Evolutionary conservation across 2,113 vertebrate species (phyloP).

Genomic region (Tricholaema leucomelas): DNA sequence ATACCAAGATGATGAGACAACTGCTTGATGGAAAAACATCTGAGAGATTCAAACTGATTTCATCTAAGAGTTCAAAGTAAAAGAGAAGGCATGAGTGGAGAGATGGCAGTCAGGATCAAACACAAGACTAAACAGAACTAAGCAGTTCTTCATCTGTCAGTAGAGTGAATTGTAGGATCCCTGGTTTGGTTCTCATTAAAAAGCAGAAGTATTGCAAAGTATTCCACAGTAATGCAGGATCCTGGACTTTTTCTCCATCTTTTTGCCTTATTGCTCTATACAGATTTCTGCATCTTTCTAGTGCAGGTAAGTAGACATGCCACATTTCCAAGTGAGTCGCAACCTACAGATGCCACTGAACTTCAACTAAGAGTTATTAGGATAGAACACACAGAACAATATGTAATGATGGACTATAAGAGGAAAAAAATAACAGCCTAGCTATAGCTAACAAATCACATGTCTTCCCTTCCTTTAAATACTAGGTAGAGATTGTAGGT

Average conservation of each 20-base stretch:
- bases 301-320: not conserved
- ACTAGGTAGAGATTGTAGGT: not conserved
- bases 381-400: not conserved
- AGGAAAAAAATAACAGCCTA: not conserved
- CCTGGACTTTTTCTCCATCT: fast-evolving
- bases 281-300: not conserved
- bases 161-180: fast-evolving
- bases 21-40: not conserved
- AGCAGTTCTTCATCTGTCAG: not conserved
- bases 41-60: not conserved
- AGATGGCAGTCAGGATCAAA: not conserved
- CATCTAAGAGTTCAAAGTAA: not conserved
- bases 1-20: not conserved
- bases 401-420: not conserved
- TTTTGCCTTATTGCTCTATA: not conserved
- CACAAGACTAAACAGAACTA: fast-evolving
- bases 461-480: not conserved
- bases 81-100: not conserved
- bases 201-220: fast-evolving
- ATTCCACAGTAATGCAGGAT: fast-evolving
- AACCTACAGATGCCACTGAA: not conserved
- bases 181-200: not conserved
- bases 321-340: not conserved
- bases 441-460: not conserved
- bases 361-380: not conserved